phyloP scores from a whole-genome alignment of 2,797 vertebrate genomes.

The Hemitrygon akajei region DNA sequence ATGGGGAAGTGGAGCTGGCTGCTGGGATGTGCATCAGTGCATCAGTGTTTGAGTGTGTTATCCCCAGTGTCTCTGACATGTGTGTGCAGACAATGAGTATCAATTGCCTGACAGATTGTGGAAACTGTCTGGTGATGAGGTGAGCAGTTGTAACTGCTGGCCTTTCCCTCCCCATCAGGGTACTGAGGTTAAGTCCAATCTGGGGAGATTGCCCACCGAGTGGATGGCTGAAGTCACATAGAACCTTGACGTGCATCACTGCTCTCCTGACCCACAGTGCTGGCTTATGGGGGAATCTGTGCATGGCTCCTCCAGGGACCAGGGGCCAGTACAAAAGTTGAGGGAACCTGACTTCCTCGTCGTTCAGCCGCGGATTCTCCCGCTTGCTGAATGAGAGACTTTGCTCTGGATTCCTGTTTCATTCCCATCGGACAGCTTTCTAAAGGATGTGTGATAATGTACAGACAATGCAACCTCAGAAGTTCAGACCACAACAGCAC shows the following conservation, averaged over 20 bases:
- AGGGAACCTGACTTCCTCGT: too few relatives aligned
- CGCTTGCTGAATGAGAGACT: too few relatives aligned
- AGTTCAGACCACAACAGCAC: background rate
- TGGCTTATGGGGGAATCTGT: too few relatives aligned
- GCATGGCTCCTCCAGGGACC: too few relatives aligned
- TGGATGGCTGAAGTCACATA: background rate
- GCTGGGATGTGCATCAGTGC: background rate
- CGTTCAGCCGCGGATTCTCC: too few relatives aligned
- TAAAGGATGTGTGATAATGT: background rate
- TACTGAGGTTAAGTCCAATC: background rate
- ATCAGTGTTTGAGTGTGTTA: background rate
- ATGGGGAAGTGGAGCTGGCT: background rate
- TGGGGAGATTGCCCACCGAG: background rate
- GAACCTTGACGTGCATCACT: background rate
- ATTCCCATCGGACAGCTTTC: too few relatives aligned
- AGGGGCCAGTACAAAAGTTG: too few relatives aligned
- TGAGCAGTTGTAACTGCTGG: background rate
- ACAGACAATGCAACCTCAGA: background rate
- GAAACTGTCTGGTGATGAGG: background rate
- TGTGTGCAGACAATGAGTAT: background rate
- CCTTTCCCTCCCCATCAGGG: background rate
- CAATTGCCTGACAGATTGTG: too few relatives aligned
- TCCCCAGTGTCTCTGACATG: background rate
- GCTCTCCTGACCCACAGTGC: background rate
- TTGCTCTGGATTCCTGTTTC: too few relatives aligned